Base-by-base conservation (phyloP, 2,888 invertebrate species). In the Sicus ferrugineus region DNA sequence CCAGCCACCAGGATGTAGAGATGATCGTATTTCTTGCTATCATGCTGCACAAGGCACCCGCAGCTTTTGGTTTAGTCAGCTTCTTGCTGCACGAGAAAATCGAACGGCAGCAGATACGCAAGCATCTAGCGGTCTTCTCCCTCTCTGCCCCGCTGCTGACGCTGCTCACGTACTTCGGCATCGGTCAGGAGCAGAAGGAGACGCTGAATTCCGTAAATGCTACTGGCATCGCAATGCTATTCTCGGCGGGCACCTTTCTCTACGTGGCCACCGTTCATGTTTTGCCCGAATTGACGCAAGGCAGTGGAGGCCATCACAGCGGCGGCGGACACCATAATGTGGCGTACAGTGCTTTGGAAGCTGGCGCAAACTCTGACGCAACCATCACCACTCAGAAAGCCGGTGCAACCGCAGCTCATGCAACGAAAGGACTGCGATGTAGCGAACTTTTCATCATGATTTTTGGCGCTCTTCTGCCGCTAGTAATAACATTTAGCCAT, bases 211-310 rank as follows among this genome's bases (percentile, higher is more conserved):
- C 93, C 9, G 89, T 95, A 61, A 96, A 97, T 81, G 96, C 95
- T 2, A 98, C 98, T 30, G 98, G 93, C 68, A 91, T 98, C 70
- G 97, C 98, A 0, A 97, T 99, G 97, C 86, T 99, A 42, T 99
- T 99, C 86, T 98, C 98, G 54, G 99, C 98, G 0, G 99, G 99
- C 0, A 99, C 99, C 16, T 99, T 99, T 86, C 88, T 99, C 0
- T 99, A 98, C 83, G 99, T 99, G 2, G 97, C 99, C 0, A 98
- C 98, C 0, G 98, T 99, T 0, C 99, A 99, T 84, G 98, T 99
- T 0, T 84, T 99, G 62, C 98, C 99, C 0, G 99, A 99, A 84
- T 87, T 99, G 9, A 94, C 93, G 67, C 88, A 89, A 70, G 86
- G 88, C 70, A 84, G 80, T 38, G 79, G 86, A 0, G 87, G 87